Base-by-base conservation (phyloP, 2,113 vertebrate species). In the Siniperca knerii region DNA sequence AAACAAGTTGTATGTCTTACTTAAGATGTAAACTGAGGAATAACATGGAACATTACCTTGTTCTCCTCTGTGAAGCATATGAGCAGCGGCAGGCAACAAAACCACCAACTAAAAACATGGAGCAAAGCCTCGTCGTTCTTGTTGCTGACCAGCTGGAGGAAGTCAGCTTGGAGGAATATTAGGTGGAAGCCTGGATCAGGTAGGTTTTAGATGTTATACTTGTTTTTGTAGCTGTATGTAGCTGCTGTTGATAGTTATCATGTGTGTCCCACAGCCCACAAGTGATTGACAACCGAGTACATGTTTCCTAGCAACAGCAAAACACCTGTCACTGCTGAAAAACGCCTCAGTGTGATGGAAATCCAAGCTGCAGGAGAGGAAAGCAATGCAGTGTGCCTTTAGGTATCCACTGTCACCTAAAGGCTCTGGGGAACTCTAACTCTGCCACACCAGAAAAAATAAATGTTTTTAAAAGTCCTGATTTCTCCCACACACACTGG, bases 281-380 rank as follows among this genome's bases (percentile, higher is more conserved):
- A 50, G 23, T 80, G 57, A 62, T 6, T 52, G 57, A 71, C 20
- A 52, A 2, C 20, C 1, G 23, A 40, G 21, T 16, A 8, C 15
- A 12, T 50, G 68, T 52, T 52, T 54, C 23, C 15, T 52, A 71
- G 66, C 55, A 79, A 62, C 55, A 77, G 75, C 46, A 42, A 52
- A 58, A 44, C 35, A 13, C n/a, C 55, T 33, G 40, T 10, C 70
- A 42, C 7, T 37, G 37, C 3, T 8, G n/a, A 73, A 44, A 40
- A 58, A 71, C 0, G 33, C 12, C 10, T n/a, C 50, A 9, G 8
- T 44, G 37, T 58, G 54, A 58, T 29, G 4, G 0, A 2, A 62
- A 42, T 4, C 23, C 21, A 42, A 77, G 48, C 44, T 65, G 46
- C 29, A 40, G 71, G 20, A 60, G 25, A 23, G 57, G 4, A 33